Evolutionary conservation across 2,797 vertebrate genomes (phyloP), one percentile per base, ranked within the genome.

Genomic region (Centroberyx gerrardi): DNA sequence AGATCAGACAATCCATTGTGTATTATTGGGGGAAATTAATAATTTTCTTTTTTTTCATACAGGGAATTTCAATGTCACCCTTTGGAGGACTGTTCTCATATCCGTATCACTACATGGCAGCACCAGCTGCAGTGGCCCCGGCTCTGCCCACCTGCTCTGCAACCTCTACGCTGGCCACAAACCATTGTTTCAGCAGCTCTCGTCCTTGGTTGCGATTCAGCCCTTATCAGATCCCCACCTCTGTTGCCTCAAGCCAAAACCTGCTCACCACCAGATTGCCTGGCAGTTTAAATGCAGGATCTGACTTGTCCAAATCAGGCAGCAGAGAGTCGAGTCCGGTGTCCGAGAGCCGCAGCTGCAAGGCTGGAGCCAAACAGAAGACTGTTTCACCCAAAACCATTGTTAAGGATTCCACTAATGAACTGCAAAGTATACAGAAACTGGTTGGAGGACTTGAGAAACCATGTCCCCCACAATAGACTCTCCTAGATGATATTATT

Each of bases 61-160:
- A 99, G 98, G 96, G 96, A 87, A 87, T 97, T 81, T 96, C 97
- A 71, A 94, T 96, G 93, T 95, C 96, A 72, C 95, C 96, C 0
- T 97, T 97, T 46, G 96, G 97, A 52, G 95, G 97, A 69, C 81
- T 98, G 65, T 94, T 97, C 54, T 95, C 97, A 0, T 97, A 98
- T 56, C 96, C 97, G 0, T 97, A 97, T 88, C 93, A 92, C 38
- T 98, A 97, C 91, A 96, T 97, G 96, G 95, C 96, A 0, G 95
- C 96, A 0, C 94, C 96, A 0, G 93, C 94, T 0, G 93, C 95
- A 0, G 90, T 94, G 0, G 71, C 86, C 58, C 85, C 93, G 0
- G 82, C 90, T 60, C 85, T 92, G 10, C 86, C 92, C 2, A 84
- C 90, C 0, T 91, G 95, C 0, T 78, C 91, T 1, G 90, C 93